These are phyloP conservation scores for Polymixis lichenea DNA, from an alignment of 2,888 invertebrate species.

Conservation along the genomic window DNA sequence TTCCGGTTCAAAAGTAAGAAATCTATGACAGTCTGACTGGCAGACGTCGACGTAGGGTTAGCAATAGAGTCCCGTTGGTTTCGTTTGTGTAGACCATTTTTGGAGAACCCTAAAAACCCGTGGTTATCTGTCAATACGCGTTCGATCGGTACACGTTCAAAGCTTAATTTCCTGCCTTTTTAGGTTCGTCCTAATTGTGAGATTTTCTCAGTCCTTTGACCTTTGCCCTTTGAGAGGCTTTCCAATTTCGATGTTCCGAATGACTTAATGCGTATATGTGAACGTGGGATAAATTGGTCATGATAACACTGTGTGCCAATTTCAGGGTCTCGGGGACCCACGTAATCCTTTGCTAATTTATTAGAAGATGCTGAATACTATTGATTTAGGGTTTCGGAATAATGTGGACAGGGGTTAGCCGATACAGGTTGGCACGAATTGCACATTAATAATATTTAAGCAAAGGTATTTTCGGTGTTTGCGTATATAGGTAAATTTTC, in stretches of 20 bases:
- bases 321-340: slow-evolving; percentile 62
- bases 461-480: slow-evolving; percentile 9
- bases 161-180: slow-evolving; percentile 32
- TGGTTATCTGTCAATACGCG: not conserved
- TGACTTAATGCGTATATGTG: slow-evolving; percentile 15
- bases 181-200: slow-evolving; percentile 30
- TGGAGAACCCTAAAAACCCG: not conserved
- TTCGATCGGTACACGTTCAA: slow-evolving; percentile 18
- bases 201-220: slow-evolving; percentile 18
- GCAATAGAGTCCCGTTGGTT: too few species aligned
- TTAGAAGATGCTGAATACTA: slow-evolving; percentile 67
- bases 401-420: slow-evolving; percentile 24
- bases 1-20: not conserved
- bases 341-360: slow-evolving; percentile 74
- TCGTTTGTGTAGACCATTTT: not conserved
- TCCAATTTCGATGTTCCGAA: slow-evolving; percentile 33
- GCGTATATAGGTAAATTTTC: not conserved
- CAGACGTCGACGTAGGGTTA: too few species aligned
- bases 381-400: slow-evolving; percentile 60
- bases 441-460: slow-evolving; percentile 34
- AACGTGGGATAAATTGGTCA: slow-evolving; percentile 49
- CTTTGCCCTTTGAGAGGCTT: slow-evolving; percentile 30
- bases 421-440: slow-evolving; percentile 21
- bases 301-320: slow-evolving; percentile 61
- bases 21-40: too few species aligned